phyloP scores from a whole-genome alignment of 2,113 vertebrate genomes.

The Triplophysa tibetana region DNA sequence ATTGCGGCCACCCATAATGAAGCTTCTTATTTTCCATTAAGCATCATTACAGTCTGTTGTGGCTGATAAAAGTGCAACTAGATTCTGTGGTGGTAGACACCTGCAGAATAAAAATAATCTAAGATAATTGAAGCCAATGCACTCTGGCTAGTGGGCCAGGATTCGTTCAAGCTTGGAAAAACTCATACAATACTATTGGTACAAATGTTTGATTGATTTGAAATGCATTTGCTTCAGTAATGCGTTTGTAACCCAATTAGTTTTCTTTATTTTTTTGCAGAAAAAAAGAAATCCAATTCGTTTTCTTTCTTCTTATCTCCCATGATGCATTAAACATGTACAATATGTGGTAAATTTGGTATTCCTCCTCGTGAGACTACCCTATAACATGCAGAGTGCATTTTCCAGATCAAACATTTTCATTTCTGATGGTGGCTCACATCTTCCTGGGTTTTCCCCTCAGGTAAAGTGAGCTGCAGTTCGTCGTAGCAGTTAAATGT shows the following conservation, averaged over 20 bases:
- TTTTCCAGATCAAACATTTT: slow-evolving; percentile 27
- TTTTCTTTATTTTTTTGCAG: neutral
- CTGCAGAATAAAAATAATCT: neutral
- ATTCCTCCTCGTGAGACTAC: neutral
- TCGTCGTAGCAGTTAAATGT: neutral
- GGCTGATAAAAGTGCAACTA: neutral
- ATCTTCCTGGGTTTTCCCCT: slow-evolving; percentile 18
- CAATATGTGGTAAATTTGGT: neutral
- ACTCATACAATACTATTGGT: neutral
- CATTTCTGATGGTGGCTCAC: slow-evolving; percentile 8
- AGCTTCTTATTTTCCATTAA: neutral
- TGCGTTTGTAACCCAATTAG: neutral
- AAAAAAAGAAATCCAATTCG: neutral
- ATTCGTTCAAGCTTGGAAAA: neutral
- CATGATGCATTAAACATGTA: neutral
- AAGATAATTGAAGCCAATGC: neutral
- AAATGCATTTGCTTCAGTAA: slow-evolving; percentile 15
- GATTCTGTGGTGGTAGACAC: neutral
- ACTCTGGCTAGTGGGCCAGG: neutral
- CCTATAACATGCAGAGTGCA: neutral
- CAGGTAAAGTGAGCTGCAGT: slow-evolving; percentile 9
- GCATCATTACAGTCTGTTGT: neutral
- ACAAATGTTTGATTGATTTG: slow-evolving; percentile 10
- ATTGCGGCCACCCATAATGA: neutral
- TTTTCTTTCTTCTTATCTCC: neutral